phyloP scores from a whole-genome alignment of 2,113 vertebrate genomes.

The Gadus macrocephalus region DNA sequence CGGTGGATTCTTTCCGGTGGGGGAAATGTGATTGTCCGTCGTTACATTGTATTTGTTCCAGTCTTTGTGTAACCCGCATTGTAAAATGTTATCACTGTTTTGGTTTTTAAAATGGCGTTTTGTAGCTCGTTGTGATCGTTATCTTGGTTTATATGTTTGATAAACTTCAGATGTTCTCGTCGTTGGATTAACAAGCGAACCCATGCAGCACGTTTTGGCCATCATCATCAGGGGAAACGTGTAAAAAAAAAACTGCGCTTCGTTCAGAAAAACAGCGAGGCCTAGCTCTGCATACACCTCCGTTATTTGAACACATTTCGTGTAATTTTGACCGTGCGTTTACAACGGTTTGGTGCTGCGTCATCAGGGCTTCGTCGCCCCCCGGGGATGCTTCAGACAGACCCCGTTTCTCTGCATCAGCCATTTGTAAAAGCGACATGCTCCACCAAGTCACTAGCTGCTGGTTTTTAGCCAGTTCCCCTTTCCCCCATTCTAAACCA shows the following conservation, averaged over 20 bases:
- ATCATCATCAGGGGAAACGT: slow-evolving; percentile 4
- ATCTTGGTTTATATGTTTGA: too few species aligned
- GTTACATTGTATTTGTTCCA: slow-evolving; percentile 11
- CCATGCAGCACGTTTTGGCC: slow-evolving; percentile 22
- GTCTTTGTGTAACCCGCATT: background rate
- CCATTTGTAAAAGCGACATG: slow-evolving; percentile 14
- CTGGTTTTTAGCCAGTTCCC: background rate
- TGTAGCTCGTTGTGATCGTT: background rate
- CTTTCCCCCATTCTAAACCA: too few species aligned
- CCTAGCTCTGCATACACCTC: background rate
- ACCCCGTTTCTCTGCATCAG: slow-evolving; percentile 35
- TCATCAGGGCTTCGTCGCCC: slow-evolving; percentile 48
- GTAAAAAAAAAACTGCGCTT: background rate
- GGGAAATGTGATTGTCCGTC: slow-evolving; percentile 26
- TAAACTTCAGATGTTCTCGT: background rate
- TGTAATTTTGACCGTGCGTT: too few species aligned
- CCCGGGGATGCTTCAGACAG: slow-evolving; percentile 22
- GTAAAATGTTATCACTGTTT: background rate
- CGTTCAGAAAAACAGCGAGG: too few species aligned
- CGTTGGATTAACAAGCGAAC: slow-evolving; percentile 9
- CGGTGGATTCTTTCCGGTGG: slow-evolving; percentile 28
- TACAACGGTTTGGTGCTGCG: slow-evolving; percentile 54
- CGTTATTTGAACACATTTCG: too few species aligned
- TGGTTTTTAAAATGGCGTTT: background rate
- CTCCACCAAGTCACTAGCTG: background rate